Evolutionary conservation across 1,140 invertebrate species (phyloP), one percentile per base, ranked within the genome.

Genomic region (Drosophila micromelanica): DNA sequence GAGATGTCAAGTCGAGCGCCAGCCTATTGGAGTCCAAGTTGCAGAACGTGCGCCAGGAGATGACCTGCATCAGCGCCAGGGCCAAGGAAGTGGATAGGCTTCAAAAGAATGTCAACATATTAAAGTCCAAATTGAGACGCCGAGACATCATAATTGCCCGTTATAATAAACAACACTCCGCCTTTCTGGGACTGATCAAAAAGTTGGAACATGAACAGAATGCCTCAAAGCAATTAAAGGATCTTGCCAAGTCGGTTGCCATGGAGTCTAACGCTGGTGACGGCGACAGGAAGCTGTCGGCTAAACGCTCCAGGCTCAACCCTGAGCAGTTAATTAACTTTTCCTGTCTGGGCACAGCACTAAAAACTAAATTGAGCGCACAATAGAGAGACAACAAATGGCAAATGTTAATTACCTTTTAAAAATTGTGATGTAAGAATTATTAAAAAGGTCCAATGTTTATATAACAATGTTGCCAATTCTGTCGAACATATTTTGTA

Each of bases 81-180:
- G 84, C 72, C 0, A 27, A 57, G n/a, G 37, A 71, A 12, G 9
- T 79, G 35, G 78, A 89, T n/a, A 11, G 48, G 20, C 42, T 87
- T 9, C n/a, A 73, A 1, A 30, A 48, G 0, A 23, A 48, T 7
- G 5, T 79, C 5, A 5, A 32, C 3, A 17, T 51, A 3, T 49
- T 89, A 0, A 46, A 40, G 3, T 37, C 6, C 6, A 87, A 79
- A 46, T 7, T 87, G 17, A 12, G 56, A 4, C 84, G 78, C 3
- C 68, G 82, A 1, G 60, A 87, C 23, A 12, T 12, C 1, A 51
- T 76, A 13, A 87, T 87, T 15, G 51, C 84, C 23, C 76, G 61
- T 9, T 82, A 76, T 38, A 76, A 76, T 15, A 6, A 49, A 4
- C 68, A 82, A 52, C 62, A 82, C 4, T n/a, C 52, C 2, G 61